Percentiles rank a stretch among this genome's conserved stretches.
Conservation (phyloP, 2,888 invertebrate species). For the Megastigmus dorsalis region DNA sequence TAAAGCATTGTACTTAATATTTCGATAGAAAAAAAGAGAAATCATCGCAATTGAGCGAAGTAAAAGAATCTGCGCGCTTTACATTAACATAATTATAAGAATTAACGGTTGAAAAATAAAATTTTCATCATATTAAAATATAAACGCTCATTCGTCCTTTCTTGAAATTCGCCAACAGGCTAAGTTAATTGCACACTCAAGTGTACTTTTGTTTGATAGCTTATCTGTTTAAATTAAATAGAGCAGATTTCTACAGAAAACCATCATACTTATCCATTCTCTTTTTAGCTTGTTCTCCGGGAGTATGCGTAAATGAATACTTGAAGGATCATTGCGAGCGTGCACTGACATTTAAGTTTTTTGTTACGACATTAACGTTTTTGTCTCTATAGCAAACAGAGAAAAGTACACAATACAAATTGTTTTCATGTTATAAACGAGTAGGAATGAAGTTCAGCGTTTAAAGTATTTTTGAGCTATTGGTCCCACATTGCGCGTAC, state of each 20-base stretch:
- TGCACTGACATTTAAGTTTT: conserved; percentile 16
- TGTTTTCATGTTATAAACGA: conserved; percentile 11
- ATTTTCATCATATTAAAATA: conserved; percentile 22
- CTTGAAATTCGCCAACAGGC: conserved; percentile 47
- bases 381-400: not conserved
- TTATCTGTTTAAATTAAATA: conserved; percentile 7
- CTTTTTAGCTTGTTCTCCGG: not conserved
- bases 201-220: conserved; percentile 6
- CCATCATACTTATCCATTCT: conserved; percentile 35
- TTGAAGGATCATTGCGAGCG: conserved; percentile 37
- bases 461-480: conserved; percentile 36
- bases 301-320: conserved; percentile 33
- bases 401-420: conserved; percentile 24
- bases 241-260: conserved; percentile 31
- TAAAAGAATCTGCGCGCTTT: conserved; percentile 42
- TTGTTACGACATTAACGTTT: conserved; percentile 20
- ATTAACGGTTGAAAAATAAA: conserved; percentile 40
- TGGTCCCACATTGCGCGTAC: conserved; percentile 48
- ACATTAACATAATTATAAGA: conserved; percentile 37
- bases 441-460: conserved; percentile 37
- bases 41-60: conserved; percentile 15
- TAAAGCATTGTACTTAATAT: conserved; percentile 32
- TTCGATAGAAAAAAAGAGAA: conserved; percentile 34
- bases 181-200: conserved; percentile 23
- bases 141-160: conserved; percentile 29